A percentile compares a stretch with the other conserved stretches of the same genome.
These are phyloP conservation scores for Heliornis fulica DNA, from an alignment of 2,113 vertebrate genomes.

Conservation along the genomic window DNA sequence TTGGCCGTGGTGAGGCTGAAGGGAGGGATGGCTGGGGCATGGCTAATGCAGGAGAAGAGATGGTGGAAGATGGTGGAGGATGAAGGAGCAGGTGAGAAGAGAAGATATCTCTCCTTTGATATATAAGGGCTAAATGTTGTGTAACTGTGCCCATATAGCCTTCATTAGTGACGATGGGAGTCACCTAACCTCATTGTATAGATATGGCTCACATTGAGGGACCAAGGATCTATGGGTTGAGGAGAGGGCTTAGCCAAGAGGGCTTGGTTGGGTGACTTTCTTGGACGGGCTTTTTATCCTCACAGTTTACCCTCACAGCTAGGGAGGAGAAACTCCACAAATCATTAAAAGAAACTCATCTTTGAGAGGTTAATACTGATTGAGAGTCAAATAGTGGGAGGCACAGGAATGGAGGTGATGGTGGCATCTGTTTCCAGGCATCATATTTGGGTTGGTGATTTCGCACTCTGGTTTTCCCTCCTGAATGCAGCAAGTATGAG, in stretches of 20 bases:
- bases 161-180: background rate
- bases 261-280: background rate
- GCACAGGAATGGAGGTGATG: background rate
- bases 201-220: fast-evolving
- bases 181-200: background rate
- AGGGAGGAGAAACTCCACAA: background rate
- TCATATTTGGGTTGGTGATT: background rate
- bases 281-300: background rate
- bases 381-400: background rate
- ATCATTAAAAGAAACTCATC: background rate
- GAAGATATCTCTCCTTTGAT: background rate
- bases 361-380: background rate
- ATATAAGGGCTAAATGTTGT: background rate
- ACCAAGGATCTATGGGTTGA: background rate
- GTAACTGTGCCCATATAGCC: background rate
- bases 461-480: background rate
- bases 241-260: background rate
- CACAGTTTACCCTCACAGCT: background rate
- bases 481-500: background rate
- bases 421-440: background rate
- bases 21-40: background rate
- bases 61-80: background rate
- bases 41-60: background rate
- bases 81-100: background rate
- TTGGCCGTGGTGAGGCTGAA: background rate